phyloP scores from a whole-genome alignment of 2,888 invertebrate genomes.

The Reticulitermes lucifugus region DNA sequence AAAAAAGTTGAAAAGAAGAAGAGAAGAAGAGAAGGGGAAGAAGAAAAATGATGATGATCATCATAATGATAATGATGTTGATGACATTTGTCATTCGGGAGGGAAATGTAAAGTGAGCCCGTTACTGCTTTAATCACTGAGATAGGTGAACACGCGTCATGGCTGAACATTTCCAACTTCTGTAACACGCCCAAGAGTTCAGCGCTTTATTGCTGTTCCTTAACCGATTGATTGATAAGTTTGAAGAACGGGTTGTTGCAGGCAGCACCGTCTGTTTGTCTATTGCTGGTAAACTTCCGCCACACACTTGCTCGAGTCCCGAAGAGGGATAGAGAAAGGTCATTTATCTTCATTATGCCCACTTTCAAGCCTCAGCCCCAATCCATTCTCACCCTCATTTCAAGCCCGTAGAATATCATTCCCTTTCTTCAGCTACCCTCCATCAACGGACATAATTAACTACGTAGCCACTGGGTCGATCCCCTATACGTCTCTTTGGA shows the following conservation, averaged over 20 bases:
- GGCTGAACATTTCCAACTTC: neutral
- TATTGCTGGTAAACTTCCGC: slow-evolving; percentile 11
- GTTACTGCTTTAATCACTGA: no score
- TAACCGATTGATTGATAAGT: neutral
- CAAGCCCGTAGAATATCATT: slow-evolving; percentile 17
- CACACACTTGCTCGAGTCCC: slow-evolving; percentile 22
- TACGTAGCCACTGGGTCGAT: slow-evolving; percentile 1
- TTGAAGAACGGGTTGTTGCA: neutral
- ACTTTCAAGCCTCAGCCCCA: slow-evolving; percentile 32
- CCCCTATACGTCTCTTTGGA: neutral
- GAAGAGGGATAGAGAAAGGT: neutral
- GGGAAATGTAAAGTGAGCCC: no score
- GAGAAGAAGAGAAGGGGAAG: no score
- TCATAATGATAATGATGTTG: no score
- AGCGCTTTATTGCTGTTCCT: neutral
- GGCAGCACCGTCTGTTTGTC: neutral
- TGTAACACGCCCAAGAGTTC: neutral
- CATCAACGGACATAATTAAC: neutral
- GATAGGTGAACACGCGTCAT: no score
- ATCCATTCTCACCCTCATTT: slow-evolving; percentile 34
- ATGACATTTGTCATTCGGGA: no score
- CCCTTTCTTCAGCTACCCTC: neutral
- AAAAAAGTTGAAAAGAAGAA: no score
- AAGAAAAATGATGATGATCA: no score
- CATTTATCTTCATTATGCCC: slow-evolving; percentile 39